Percentiles rank a stretch among this genome's conserved stretches.
Conservation (phyloP, 64 coral and sea anemone genomes). For the Catalaphyllia jardinei region DNA sequence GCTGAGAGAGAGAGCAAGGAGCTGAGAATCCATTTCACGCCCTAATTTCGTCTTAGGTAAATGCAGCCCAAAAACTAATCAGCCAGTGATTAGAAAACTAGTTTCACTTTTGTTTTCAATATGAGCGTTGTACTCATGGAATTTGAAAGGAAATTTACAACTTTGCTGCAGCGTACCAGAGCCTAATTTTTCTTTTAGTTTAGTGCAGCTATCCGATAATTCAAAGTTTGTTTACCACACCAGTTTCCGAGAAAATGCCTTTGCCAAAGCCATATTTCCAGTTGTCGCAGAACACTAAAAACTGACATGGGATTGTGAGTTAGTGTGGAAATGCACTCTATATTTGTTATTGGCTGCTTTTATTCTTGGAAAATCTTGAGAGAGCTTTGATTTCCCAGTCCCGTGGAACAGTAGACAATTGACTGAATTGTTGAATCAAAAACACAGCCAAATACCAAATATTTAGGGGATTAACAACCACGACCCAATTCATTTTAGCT, state of each 20-base stretch:
- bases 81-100: neutral
- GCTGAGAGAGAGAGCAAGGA: no score
- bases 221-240: neutral
- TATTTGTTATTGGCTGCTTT: no score
- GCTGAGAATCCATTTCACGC: neutral
- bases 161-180: no score
- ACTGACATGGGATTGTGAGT: neutral
- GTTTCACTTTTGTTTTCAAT: neutral
- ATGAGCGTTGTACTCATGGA: neutral
- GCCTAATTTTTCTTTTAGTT: no score
- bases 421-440: neutral
- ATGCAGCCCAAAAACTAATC: no score
- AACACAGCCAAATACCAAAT: neutral
- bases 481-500: neutral
- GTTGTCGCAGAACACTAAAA: neutral
- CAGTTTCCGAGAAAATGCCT: slow-evolving; percentile 5
- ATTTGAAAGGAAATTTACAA: no score
- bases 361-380: no score
- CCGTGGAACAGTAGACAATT: no score
- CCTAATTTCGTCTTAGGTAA: neutral
- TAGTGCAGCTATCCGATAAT: neutral
- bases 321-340: no score
- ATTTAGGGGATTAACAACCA: neutral
- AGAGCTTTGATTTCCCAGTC: no score
- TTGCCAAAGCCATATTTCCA: neutral